Percentiles rank a stretch among this genome's conserved stretches.
phyloP scores from a whole-genome alignment of 2,113 vertebrate genomes.

The Aviceda subcristata region DNA sequence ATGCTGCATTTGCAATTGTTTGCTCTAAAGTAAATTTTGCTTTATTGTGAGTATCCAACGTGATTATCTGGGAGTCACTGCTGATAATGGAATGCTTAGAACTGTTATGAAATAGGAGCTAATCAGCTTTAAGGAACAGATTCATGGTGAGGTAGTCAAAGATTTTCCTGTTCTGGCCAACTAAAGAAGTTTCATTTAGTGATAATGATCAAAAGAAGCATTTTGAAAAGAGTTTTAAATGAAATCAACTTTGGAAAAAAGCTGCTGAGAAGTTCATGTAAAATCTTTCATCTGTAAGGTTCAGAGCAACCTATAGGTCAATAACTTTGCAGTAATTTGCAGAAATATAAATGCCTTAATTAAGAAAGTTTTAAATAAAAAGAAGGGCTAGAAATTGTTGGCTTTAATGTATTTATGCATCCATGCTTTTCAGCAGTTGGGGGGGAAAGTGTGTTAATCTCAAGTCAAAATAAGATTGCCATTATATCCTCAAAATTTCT shows the following conservation, averaged over 20 bases:
- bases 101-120: neutral
- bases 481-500: neutral
- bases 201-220: neutral
- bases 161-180: neutral
- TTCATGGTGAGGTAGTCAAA: neutral
- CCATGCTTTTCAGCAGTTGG: neutral
- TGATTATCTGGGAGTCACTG: neutral
- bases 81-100: neutral
- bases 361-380: neutral
- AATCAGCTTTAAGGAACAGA: neutral
- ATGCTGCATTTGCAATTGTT: neutral
- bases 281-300: constrained; percentile 10
- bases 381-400: neutral
- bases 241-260: constrained; percentile 7
- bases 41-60: neutral
- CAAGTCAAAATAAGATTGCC: neutral
- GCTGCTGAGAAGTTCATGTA: neutral
- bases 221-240: neutral
- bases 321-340: constrained; percentile 13
- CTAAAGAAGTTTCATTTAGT: neutral
- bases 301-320: constrained; percentile 34
- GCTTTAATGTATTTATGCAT: neutral
- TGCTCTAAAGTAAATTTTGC: constrained; percentile 24
- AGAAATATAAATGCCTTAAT: constrained; percentile 34
- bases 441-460: neutral